These are phyloP conservation scores for Chaenodraco wilsoni DNA, from an alignment of 2,797 vertebrate genomes.

Conservation along the genomic window DNA sequence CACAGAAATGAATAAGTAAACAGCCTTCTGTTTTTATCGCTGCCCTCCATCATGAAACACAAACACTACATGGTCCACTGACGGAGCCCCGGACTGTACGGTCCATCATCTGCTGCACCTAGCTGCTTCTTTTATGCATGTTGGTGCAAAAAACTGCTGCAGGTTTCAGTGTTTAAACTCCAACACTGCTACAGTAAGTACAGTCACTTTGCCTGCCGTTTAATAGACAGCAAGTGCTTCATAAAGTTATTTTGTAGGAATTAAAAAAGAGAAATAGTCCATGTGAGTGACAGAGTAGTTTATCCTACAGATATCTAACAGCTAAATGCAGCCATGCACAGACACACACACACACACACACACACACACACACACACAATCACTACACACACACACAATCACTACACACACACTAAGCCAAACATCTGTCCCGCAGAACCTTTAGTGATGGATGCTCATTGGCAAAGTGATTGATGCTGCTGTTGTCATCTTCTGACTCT, in stretches of 20 bases:
- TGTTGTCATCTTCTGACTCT: conserved; percentile 63
- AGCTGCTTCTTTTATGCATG: background rate
- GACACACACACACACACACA: conserved; percentile 1
- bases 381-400: background rate
- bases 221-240: conserved; percentile 8
- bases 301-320: conserved; percentile 45
- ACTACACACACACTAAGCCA: conserved; percentile 31
- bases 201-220: background rate
- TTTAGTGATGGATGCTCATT: conserved; percentile 64
- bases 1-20: conserved; percentile 49
- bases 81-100: background rate
- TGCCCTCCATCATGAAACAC: conserved; percentile 15
- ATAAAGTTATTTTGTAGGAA: conserved; percentile 37
- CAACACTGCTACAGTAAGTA: conserved; percentile 14
- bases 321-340: conserved; percentile 14
- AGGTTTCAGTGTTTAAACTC: background rate
- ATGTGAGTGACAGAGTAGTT: conserved; percentile 28
- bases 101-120: conserved; percentile 31
- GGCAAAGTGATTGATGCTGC: conserved; percentile 77
- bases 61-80: conserved; percentile 13
- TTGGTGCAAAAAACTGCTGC: background rate
- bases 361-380: background rate
- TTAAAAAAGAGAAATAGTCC: conserved; percentile 19
- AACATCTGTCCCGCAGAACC: conserved; percentile 67
- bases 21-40: conserved; percentile 22